Evolutionary conservation across 2,888 invertebrate genomes (phyloP), one percentile per base, ranked within the genome.

Genomic region (Lepidochitona cinerea): DNA sequence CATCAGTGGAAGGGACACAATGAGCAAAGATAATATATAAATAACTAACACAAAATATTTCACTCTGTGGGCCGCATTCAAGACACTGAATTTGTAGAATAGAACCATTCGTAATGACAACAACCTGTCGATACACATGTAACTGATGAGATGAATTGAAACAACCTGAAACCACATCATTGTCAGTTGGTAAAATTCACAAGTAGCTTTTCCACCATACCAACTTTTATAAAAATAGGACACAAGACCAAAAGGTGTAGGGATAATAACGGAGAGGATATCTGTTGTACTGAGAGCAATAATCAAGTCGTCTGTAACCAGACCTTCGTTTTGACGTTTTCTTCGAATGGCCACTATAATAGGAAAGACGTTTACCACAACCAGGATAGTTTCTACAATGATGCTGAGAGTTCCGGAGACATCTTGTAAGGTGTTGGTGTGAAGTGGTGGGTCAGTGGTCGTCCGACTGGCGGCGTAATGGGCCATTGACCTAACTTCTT

Each of bases 121-220:
- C 37, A 75, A 74, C 9, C 84, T 81, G 70, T 84, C 84, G 12
- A 85, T 69, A 66, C 81, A 82, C 71, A 86, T 76, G 72, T 80
- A 81, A 32, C 84, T 82, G 9, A 86, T 77, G 33, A 84, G 69
- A 32, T 77, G 81, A 67, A 86, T 76, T 14, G 82, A 77, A 0
- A 81, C 79, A 33, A 85, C 64, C 29, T 82, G 82, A 59, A 82
- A 83, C 83, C 84, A 85, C 35, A 76, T 74, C 26, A 79, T 79
- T 0, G 84, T 83, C 32, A 85, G 77, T 74, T 86, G 86, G 52
- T 84, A 86, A 36, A 84, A 81, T 29, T 81, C 76, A 68, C 86
- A 86, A 1, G 85, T 80, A 0, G 75, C 64, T 23, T 77, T 74
- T 0, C 86, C 85, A n/a, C 86, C 86, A 35, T 82, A 81, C 86